Conservation (phyloP, 2,888 invertebrate species). For the Acrobasis suavella region DNA sequence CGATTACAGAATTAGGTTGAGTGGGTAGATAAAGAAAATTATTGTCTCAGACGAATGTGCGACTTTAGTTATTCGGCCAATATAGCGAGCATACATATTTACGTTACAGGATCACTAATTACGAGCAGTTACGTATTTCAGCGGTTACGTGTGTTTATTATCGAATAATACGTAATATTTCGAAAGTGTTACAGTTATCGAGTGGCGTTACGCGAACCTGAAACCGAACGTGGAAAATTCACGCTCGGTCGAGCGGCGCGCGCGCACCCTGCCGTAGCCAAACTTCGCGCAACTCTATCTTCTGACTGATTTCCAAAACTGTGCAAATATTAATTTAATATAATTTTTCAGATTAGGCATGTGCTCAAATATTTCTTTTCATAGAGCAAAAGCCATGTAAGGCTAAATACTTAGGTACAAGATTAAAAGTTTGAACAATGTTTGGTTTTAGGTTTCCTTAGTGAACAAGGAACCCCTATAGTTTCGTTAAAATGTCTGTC, state of each 20-base stretch:
- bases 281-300: constrained; percentile 29
- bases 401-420: too few relatives aligned
- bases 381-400: too few relatives aligned
- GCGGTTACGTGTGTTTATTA: constrained; percentile 66
- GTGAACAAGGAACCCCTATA: too few relatives aligned
- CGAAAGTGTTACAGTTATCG: constrained; percentile 76
- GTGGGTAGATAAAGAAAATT: constrained; percentile 14
- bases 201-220: constrained; percentile 71
- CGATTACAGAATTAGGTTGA: constrained; percentile 20
- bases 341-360: background rate
- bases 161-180: constrained; percentile 76
- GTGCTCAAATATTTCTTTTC: too few relatives aligned
- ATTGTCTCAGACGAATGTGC: background rate
- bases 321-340: background rate
- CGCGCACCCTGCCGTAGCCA: constrained; percentile 37
- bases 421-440: too few relatives aligned
- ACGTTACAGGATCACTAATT: constrained; percentile 31
- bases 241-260: constrained; percentile 71
- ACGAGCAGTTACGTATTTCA: constrained; percentile 52
- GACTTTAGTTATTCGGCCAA: too few relatives aligned
- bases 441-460: too few relatives aligned
- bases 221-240: constrained; percentile 80
- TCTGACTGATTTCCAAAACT: background rate
- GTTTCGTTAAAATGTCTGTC: too few relatives aligned
- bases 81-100: background rate